These are phyloP conservation scores for Esperia sulphurella DNA, from an alignment of 2,888 invertebrate genomes.

Conservation along the genomic window DNA sequence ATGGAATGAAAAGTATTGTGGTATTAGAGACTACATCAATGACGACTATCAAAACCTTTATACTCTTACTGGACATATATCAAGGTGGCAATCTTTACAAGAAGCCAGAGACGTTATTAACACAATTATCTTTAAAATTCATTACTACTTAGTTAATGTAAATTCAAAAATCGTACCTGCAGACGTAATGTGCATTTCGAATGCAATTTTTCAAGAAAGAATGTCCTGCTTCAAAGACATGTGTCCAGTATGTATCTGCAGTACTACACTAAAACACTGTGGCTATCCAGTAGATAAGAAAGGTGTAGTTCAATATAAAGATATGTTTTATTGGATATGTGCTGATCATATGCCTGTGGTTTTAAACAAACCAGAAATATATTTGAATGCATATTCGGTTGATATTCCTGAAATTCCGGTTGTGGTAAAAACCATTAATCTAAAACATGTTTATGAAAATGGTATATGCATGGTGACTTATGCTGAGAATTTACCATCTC, in stretches of 20 bases:
- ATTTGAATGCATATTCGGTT: slow-evolving; percentile 36
- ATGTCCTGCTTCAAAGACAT: slow-evolving; percentile 72
- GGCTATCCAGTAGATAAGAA: slow-evolving; percentile 70
- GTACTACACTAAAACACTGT: slow-evolving; percentile 49
- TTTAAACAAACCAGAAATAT: slow-evolving; percentile 53
- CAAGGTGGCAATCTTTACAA: slow-evolving; percentile 77
- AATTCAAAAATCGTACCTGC: slow-evolving; percentile 68
- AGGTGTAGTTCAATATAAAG: slow-evolving; percentile 77
- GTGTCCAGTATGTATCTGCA: slow-evolving; percentile 80
- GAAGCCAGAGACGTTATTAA: slow-evolving; percentile 53
- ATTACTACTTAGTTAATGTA: slow-evolving; percentile 71
- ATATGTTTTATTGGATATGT: slow-evolving; percentile 82
- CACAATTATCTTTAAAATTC: slow-evolving; percentile 57
- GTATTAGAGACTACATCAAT: slow-evolving; percentile 70
- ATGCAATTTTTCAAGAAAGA: slow-evolving; percentile 68
- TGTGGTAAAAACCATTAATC: slow-evolving; percentile 55
- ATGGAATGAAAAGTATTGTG: slow-evolving; percentile 51
- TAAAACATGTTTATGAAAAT: slow-evolving; percentile 61
- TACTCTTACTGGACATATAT: slow-evolving; percentile 64
- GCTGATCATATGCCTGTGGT: slow-evolving; percentile 70
- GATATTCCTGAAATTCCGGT: slow-evolving; percentile 75
- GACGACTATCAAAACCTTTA: slow-evolving; percentile 76
- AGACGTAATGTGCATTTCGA: slow-evolving; percentile 76
- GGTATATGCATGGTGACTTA: slow-evolving; percentile 82
- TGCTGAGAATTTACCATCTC: slow-evolving; percentile 70